Evolutionary conservation across 2,888 invertebrate genomes (phyloP), one percentile per base, ranked within the genome.

Genomic region (Monoplex corrugatus): DNA sequence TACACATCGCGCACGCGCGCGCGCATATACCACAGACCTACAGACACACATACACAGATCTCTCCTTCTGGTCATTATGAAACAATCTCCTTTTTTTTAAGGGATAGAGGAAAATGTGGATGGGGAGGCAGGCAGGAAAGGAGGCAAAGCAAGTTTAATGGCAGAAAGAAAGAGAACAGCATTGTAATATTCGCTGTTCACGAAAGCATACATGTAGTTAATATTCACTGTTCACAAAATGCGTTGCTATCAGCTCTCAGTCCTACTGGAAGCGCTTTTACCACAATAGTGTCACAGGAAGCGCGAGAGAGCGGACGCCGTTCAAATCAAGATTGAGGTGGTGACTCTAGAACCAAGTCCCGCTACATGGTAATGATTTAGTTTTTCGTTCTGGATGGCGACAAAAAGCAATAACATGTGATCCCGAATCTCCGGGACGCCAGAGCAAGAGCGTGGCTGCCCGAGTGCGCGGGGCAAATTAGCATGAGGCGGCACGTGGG

Each of bases 391-490:
- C 38, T 75, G 38, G 38, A 75, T 38, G 75, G 75, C 75, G 75
- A 75, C 75, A 75, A 75, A 75, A 75, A 75, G 75, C 75, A 75
- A 75, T 75, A 75, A 75, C 35, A 75, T 75, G 75, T 5, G 75
- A 75, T 38, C 75, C 75, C 38, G n/a, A 35, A 38, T 23, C 75
- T 38, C 75, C 38, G 16, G 75, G 75, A 8, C 35, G 75, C n/a
- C n/a, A n/a, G n/a, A n/a, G n/a, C n/a, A n/a, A n/a, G n/a, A n/a
- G n/a, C 75, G 75, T 75, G 75, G 75, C 16, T 23, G 35, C 16
- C 16, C 3, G 38, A 75, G 38, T 38, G 13, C 75, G 35, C 75
- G 10, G 38, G 75, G 38, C 6, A 10, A 75, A 75, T 75, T 75
- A 75, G 75, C 75, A 75, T 75, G 38, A 32, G 75, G 35, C 16